Base-by-base conservation (phyloP, 92 coral and sea anemone genomes). In the Zoanthus gigantus region DNA sequence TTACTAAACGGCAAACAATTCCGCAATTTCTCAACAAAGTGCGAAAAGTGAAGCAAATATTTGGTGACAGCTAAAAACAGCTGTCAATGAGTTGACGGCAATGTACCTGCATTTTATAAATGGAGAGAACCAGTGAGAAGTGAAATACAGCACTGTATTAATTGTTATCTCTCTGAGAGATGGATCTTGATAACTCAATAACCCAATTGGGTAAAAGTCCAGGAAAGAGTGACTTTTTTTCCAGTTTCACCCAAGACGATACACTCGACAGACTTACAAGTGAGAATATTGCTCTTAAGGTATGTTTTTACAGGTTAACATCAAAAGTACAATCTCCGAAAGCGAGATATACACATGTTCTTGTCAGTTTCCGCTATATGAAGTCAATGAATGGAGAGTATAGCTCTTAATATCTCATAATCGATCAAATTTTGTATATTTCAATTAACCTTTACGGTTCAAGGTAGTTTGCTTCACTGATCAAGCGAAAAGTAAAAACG, bases 21-120 rank as follows among this genome's bases (percentile, higher is more conserved):
- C 10, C 74, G 61, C 31, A 73, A 81, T 81, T 81, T 81, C 46
- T 65, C 75, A 81, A 81, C 85, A 56, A 81, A 37, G 58, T 79
- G 75, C 75, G 46, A 81, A 81, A 50, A 81, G 85, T 46, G 67
- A 42, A 65, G 71, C 85, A 81, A 81, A 66, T 81, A 81, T 81
- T 81, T 81, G 61, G 56, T 46, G 74, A 28, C 23, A 60, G 85
- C 85, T 66, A 45, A 50, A 50, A 81, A 66, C 85, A 81, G 85
- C 85, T 81, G 85, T 81, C 85, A 50, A 7, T 81, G 85, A 42
- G 28, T 79, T 79, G 58, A 65, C 46, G 31, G 57, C 47, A n/a
- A 47, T 47, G 60, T 29, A 66, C 65, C 74, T 46, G 44, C 75
- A 60, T 47, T 81, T 66, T 44, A 66, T 47, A 69, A 23, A 15